Conservation (phyloP, 1,140 invertebrate genomes). For the Campoletis sonorensis region DNA sequence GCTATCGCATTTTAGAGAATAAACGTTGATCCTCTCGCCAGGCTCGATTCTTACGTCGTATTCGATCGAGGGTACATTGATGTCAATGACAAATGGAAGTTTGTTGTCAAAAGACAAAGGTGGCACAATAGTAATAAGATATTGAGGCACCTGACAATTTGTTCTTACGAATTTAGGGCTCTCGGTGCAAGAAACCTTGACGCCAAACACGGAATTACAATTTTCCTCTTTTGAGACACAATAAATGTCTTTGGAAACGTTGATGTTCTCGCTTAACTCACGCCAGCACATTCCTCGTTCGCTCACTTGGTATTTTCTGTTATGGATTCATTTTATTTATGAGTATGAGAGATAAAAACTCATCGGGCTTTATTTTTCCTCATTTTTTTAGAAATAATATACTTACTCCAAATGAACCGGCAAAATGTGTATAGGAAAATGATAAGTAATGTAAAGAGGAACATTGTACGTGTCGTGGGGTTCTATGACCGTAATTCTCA, state of each 20-base stretch:
- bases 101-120: constrained; percentile 87
- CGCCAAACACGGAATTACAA: constrained; percentile 79
- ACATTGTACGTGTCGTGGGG: constrained; percentile 85
- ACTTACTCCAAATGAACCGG: constrained; percentile 86
- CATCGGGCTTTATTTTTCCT: constrained; percentile 4
- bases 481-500: constrained; percentile 84
- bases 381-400: constrained; percentile 44
- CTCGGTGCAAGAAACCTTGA: constrained; percentile 77
- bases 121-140: constrained; percentile 83
- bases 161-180: constrained; percentile 62
- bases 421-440: constrained; percentile 85
- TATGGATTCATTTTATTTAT: background rate
- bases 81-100: constrained; percentile 83
- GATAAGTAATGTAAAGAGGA: constrained; percentile 88
- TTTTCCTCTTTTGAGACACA: constrained; percentile 80
- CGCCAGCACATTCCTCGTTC: constrained; percentile 88
- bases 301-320: constrained; percentile 80
- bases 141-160: constrained; percentile 81
- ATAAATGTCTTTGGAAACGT: constrained; percentile 79
- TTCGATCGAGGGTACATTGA: constrained; percentile 76
- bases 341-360: background rate
- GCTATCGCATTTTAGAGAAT: constrained; percentile 80
- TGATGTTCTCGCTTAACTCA: constrained; percentile 83
- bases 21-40: constrained; percentile 83
- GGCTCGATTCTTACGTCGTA: constrained; percentile 82